Evolutionary conservation across 1,140 invertebrate genomes (phyloP), one percentile per base, ranked within the genome.

Genomic region (Drosophila kanapiae): DNA sequence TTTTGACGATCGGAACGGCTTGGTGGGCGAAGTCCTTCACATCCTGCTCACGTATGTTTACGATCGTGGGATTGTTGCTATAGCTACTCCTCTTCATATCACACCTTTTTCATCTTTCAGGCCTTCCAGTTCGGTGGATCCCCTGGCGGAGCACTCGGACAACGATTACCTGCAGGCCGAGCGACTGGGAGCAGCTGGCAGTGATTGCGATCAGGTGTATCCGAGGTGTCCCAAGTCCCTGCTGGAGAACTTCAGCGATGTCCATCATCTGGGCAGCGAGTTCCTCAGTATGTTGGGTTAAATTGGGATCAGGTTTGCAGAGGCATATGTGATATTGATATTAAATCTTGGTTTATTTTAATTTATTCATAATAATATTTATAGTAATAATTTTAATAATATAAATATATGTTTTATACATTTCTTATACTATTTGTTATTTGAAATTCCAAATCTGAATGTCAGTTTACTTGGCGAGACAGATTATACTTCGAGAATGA

Each of bases 81-180:
- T 40, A n/a, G 7, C 29, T 9, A 14, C 3, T 3, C 7, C n/a
- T 33, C 6, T 40, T 35, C 6, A 14, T 38, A 56, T 27, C 18
- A 38, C 35, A 40, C 0, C 0, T 13, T 5, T 14, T 29, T 14
- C 3, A 10, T 33, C 4, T 65, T 16, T 9, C 13, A 95, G 95
- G 23, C 96, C 96, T 37, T 96, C 96, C 16, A 94, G 94, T 16
- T 96, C 95, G 16, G 93, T 91, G 43, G 95, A 96, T 78, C 80
- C 87, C 31, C 79, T 95, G 11, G 94, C 95, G 29, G 93, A 95
- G 54, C 94, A 95, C 77, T 93, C 93, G 3, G 95, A 96, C 91
- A 95, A 95, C 71, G 95, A 96, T 69, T 96, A 96, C 91, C 94
- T 95, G 47, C 94, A 94, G 5, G 95, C 96, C 0, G 95, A 96